Evolutionary conservation across 2,888 invertebrate species (phyloP).

Genomic region (Spatulosminthurus flaviceps): DNA sequence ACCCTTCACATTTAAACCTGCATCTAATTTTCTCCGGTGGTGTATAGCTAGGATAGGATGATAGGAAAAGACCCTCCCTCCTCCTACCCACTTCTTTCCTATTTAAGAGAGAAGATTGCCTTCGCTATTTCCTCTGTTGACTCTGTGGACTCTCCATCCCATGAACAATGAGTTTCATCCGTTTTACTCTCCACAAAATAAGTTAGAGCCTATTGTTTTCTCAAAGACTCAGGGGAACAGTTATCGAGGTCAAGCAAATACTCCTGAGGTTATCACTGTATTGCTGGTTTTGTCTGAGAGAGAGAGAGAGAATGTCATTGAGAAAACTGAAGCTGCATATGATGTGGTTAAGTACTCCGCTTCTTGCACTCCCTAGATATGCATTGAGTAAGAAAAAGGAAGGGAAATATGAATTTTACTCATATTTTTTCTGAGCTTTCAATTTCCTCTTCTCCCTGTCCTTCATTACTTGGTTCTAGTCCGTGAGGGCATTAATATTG

Average conservation of each 20-base stretch:
- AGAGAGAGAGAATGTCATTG: background rate
- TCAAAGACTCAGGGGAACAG: conserved; percentile 26
- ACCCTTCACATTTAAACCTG: no score
- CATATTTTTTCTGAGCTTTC: background rate
- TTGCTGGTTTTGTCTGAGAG: no score
- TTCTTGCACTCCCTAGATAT: no score
- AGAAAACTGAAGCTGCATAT: background rate
- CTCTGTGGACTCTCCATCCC: conserved; percentile 15
- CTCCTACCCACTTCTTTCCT: background rate
- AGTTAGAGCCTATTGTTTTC: conserved; percentile 36
- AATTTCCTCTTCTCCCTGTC: background rate
- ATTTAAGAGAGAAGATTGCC: conserved; percentile 7
- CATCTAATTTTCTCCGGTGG: no score
- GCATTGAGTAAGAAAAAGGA: background rate
- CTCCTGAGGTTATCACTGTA: conserved; percentile 27
- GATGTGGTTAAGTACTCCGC: background rate
- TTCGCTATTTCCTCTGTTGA: conserved; percentile 36
- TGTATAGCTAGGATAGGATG: background rate
- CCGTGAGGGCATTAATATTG: no score
- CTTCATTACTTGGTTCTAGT: no score
- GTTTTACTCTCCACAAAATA: conserved; percentile 31
- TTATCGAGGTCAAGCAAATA: conserved; percentile 42
- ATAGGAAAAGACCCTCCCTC: no score
- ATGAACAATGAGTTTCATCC: conserved; percentile 1
- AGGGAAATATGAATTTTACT: background rate